phyloP scores from a whole-genome alignment of 2,797 vertebrate genomes.

The Melanotaenia maccullochi region DNA sequence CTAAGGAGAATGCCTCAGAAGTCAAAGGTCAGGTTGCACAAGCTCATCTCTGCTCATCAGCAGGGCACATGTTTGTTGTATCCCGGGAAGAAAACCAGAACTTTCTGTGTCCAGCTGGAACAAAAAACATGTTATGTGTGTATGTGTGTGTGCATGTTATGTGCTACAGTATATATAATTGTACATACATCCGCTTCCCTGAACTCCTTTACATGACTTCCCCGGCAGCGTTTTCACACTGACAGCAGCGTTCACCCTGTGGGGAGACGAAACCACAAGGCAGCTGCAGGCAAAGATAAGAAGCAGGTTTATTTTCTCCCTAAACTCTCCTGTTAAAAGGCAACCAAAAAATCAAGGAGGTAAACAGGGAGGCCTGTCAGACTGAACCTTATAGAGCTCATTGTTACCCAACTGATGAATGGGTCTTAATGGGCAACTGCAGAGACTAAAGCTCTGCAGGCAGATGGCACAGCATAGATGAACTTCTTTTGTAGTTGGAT shows the following conservation, averaged over 20 bases:
- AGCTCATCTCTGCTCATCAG: not conserved
- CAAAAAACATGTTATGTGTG: not conserved
- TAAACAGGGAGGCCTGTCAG: slow-evolving; percentile 49
- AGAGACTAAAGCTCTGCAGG: slow-evolving; percentile 35
- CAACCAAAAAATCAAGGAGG: slow-evolving; percentile 42
- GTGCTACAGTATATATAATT: slow-evolving; percentile 20
- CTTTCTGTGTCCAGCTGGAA: slow-evolving; percentile 9
- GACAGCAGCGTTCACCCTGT: slow-evolving; percentile 61
- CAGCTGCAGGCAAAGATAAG: slow-evolving; percentile 78
- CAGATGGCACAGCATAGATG: slow-evolving; percentile 24
- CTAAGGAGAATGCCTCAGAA: slow-evolving; percentile 8
- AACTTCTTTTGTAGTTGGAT: slow-evolving; percentile 23
- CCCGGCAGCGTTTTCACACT: slow-evolving; percentile 49
- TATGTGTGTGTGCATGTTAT: slow-evolving; percentile 8
- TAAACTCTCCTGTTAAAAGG: slow-evolving; percentile 58
- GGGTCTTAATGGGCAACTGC: slow-evolving; percentile 42
- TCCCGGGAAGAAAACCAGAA: slow-evolving; percentile 8
- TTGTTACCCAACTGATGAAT: slow-evolving; percentile 66
- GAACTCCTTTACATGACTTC: slow-evolving; percentile 53
- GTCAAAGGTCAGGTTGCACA: slow-evolving; percentile 34
- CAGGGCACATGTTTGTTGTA: slow-evolving; percentile 27
- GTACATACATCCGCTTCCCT: slow-evolving; percentile 20
- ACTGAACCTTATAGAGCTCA: slow-evolving; percentile 42
- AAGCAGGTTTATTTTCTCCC: slow-evolving; percentile 64
- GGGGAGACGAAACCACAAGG: slow-evolving; percentile 54